Evolutionary conservation across 2,888 invertebrate species (phyloP).

Genomic region (Chirona hameri): DNA sequence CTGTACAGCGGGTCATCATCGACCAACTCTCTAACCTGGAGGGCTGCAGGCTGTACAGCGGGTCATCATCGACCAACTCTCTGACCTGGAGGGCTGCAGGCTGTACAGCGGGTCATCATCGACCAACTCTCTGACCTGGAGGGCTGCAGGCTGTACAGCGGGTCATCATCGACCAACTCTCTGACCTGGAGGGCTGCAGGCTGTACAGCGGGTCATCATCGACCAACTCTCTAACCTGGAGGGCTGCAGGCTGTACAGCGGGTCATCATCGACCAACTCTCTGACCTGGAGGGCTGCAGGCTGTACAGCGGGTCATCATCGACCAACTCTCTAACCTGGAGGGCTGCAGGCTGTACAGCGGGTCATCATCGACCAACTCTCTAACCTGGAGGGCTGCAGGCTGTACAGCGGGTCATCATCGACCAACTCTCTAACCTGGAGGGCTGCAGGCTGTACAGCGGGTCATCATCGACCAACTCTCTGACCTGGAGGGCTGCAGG

Average conservation of each 20-base stretch:
- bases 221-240: slow-evolving; percentile 65
- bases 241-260: slow-evolving; percentile 80
- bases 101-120: slow-evolving; percentile 92
- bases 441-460: too few relatives aligned
- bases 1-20: too few relatives aligned
- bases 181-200: slow-evolving; percentile 60
- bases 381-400: slow-evolving; percentile 71
- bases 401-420: slow-evolving; percentile 92
- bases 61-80: slow-evolving; percentile 77
- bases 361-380: slow-evolving; percentile 77
- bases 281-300: too few relatives aligned
- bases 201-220: slow-evolving; percentile 93
- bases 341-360: slow-evolving; percentile 80
- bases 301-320: too few relatives aligned
- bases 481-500: slow-evolving; percentile 60
- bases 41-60: slow-evolving; percentile 80
- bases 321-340: slow-evolving; percentile 45
- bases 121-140: slow-evolving; percentile 51
- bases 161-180: too few relatives aligned
- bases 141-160: too few relatives aligned
- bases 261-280: slow-evolving; percentile 75
- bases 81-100: slow-evolving; percentile 71
- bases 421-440: slow-evolving; percentile 51
- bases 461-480: too few relatives aligned
- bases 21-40: slow-evolving; percentile 45